A percentile compares a stretch with the other conserved stretches of the same genome.
Conservation (phyloP, 2,113 vertebrate genomes). For the Triplophysa dalaica region DNA sequence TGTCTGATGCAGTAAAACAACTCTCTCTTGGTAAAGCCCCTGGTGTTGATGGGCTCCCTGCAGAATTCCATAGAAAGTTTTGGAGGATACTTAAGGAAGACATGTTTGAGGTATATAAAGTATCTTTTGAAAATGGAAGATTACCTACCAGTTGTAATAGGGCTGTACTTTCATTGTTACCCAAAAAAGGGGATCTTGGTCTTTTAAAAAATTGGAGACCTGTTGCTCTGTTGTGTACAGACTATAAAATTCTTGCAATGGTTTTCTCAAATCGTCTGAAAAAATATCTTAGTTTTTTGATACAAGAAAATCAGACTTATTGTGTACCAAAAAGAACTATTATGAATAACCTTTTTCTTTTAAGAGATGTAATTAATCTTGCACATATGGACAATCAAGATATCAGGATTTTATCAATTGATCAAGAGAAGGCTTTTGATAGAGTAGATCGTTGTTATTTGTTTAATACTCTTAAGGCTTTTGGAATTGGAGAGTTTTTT, state of each 20-base stretch:
- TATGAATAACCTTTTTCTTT: neutral
- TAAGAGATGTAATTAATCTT: conserved; percentile 3
- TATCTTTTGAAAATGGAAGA: neutral
- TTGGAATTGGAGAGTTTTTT: neutral
- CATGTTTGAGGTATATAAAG: neutral
- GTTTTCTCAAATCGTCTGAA: neutral
- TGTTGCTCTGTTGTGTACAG: neutral
- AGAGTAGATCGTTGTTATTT: neutral
- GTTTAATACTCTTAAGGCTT: neutral
- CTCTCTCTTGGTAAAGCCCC: neutral
- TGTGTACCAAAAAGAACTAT: neutral
- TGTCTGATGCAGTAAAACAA: too few relatives aligned
- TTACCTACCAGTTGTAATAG: neutral
- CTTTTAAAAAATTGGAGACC: neutral
- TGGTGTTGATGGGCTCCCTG: neutral
- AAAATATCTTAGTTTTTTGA: neutral
- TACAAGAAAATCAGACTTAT: neutral
- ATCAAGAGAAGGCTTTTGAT: neutral
- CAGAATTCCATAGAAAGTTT: too few relatives aligned
- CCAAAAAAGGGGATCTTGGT: neutral
- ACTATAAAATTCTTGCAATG: neutral
- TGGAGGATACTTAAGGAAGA: neutral
- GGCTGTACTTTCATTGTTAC: neutral
- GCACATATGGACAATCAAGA: neutral
- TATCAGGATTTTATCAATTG: neutral